Evolutionary conservation across 2,888 invertebrate species (phyloP), one percentile per base, ranked within the genome.

Genomic region (Rhagonycha fulva): DNA sequence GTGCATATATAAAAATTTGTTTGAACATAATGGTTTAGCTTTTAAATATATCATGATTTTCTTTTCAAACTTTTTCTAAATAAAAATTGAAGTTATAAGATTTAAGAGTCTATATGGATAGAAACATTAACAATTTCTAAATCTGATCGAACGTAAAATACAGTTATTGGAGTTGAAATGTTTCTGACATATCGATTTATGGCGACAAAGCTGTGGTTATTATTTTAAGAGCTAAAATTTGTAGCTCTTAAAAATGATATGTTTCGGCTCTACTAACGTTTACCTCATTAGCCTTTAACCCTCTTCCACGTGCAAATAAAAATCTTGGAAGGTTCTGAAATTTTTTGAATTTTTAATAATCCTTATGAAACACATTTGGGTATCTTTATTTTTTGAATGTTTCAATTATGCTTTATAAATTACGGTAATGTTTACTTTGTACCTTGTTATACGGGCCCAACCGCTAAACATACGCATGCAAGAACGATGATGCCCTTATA

Each of bases 161-260:
- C 62, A 19, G 63, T 72, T 72, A 68, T 71, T 75, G 47, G 63
- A 47, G 68, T 72, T 72, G 77, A 80, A 78, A 75, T 78, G 78
- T 77, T 78, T 77, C 60, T 76, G 80, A 80, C 80, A 78, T 75
- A 28, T 47, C 67, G 76, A 80, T 80, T 78, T 77, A 80, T 78
- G 76, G 73, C 60, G 76, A 78, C 80, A 80, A 71, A 77, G 62
- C 74, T 75, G 70, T 60, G 67, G 76, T 79, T 79, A 79, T 80
- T 80, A 80, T 80, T 79, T 79, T 80, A 80, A 80, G 78, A 77
- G 80, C 74, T 68, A 62, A 70, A 75, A 79, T 80, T 80, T 80
- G 80, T 80, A 78, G 78, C 74, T 74, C 78, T 80, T 79, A 71
- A 76, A 79, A 77, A 77, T 78, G 76, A 73, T 79, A 76, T 76